phyloP scores from a whole-genome alignment of 2,797 vertebrate species.

The Argya squamiceps region DNA sequence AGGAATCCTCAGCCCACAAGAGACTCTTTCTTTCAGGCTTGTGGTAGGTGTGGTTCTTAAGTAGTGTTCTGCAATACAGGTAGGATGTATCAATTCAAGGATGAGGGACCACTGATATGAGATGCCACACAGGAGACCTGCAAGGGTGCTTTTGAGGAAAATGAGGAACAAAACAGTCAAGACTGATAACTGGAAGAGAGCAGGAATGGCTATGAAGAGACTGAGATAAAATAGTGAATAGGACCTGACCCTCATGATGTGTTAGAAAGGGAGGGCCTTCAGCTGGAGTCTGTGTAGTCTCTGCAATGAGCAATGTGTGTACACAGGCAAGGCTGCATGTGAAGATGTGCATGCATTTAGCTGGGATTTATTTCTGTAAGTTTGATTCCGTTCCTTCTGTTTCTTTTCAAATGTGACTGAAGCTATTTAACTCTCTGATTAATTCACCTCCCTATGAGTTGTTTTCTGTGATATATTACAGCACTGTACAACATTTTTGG shows the following conservation, averaged over 20 bases:
- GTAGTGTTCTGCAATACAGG: not conserved
- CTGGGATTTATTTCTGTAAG: constrained; percentile 20
- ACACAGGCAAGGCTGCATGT: not conserved
- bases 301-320: not conserved
- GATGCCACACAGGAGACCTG: not conserved
- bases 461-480: constrained; percentile 49
- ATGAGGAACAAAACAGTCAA: not conserved
- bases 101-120: not conserved
- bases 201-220: not conserved
- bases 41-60: not conserved
- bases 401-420: constrained; percentile 49
- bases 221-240: not conserved
- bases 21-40: not conserved
- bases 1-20: not conserved
- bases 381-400: constrained; percentile 27
- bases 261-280: not conserved
- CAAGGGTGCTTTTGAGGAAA: not conserved
- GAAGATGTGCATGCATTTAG: not conserved
- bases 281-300: not conserved
- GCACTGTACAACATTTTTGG: not conserved
- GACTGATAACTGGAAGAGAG: not conserved
- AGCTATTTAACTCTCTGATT: constrained; percentile 49
- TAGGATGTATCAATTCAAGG: not conserved
- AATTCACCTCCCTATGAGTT: constrained; percentile 13
- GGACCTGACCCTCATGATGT: not conserved